These are phyloP conservation scores for Drosophila mulleri DNA, from an alignment of 2,888 invertebrate species.

Conservation along the genomic window DNA sequence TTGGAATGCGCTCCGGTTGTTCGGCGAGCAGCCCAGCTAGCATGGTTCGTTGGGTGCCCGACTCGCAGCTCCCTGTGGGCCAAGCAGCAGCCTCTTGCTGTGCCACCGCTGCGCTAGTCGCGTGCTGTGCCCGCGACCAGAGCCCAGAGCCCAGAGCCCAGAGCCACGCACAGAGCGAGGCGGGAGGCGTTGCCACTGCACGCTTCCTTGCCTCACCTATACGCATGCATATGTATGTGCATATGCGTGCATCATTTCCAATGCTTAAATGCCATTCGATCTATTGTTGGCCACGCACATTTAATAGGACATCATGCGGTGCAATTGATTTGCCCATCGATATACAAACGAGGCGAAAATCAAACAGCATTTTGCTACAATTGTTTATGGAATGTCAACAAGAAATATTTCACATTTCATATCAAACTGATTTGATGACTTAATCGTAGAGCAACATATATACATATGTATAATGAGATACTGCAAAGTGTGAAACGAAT, in stretches of 20 bases:
- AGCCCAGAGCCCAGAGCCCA: background rate
- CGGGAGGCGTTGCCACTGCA: slow-evolving; percentile 13
- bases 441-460: too few species aligned
- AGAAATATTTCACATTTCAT: too few species aligned
- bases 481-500: too few species aligned
- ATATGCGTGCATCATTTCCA: background rate
- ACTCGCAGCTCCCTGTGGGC: slow-evolving; percentile 52
- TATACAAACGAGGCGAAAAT: background rate
- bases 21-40: slow-evolving; percentile 9
- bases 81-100: slow-evolving; percentile 35
- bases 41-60: slow-evolving; percentile 24
- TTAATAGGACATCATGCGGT: slow-evolving; percentile 19
- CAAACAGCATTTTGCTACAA: background rate
- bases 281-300: slow-evolving; percentile 13
- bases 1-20: slow-evolving; percentile 52
- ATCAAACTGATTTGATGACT: too few species aligned
- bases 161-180: background rate
- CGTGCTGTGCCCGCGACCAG: slow-evolving; percentile 72
- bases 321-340: slow-evolving; percentile 34
- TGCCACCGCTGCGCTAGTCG: slow-evolving; percentile 57
- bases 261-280: slow-evolving; percentile 13
- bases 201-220: slow-evolving; percentile 21
- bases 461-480: too few species aligned
- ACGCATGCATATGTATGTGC: background rate
- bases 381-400: too few species aligned